Evolutionary conservation across 2,113 vertebrate species (phyloP), one percentile per base, ranked within the genome.

Genomic region (Burhinus oedicnemus): DNA sequence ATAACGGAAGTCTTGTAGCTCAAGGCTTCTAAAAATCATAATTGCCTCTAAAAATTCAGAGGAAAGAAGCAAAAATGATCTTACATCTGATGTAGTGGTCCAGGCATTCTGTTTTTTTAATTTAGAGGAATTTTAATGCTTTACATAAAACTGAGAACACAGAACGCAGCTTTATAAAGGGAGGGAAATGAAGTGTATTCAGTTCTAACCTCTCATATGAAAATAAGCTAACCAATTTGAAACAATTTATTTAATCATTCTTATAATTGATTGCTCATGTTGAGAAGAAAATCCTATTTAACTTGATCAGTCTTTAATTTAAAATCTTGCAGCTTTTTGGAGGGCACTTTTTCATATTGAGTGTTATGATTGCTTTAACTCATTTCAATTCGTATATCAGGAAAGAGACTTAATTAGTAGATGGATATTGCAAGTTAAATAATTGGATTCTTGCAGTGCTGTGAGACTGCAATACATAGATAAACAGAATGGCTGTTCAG

Each of bases 1-100:
- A 2, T 51, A 45, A 14, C 60, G n/a, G 20, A 70, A 60, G 18
- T 45, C 19, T 82, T 60, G 19, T 0, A 1, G 9, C 26, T 61
- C 36, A 60, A 52, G 65, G 16, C 27, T 93, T 70, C 30, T 57
- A 23, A 84, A 78, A 78, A 62, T 45, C 47, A 25, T 64, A 29
- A 40, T 54, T 2, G 1, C 20, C 8, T 45, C 20, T 71, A 34
- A 87, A 70, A 92, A 65, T 86, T 51, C 5, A 15, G 55, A 68
- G 40, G 32, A 62, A 83, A 61, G 30, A 52, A 72, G 58, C 2
- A 2, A 75, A 79, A 40, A 13, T 15, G 25, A 16, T 3, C 40
- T 68, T 51, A 9, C 1, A 1, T 58, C 6, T 42, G 16, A 30
- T 65, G 6, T 25, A 52, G 54, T 7, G 5, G 8, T 83, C 38